phyloP scores from a whole-genome alignment of 37 sponge, comb jelly and placozoan genomes.

The Dysidea cf. avara region DNA sequence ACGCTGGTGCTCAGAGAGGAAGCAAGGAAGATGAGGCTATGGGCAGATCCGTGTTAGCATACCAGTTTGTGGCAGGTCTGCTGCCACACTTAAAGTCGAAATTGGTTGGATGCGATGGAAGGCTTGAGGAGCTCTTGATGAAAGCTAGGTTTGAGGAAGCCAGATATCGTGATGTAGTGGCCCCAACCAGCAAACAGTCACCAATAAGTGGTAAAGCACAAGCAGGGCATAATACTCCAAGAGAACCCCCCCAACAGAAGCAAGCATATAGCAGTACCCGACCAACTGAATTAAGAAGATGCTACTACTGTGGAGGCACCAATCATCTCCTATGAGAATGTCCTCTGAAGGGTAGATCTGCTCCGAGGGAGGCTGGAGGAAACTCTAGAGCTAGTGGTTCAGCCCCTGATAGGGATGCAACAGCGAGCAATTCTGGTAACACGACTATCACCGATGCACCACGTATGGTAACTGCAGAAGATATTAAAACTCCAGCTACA shows the following conservation, averaged over 20 bases:
- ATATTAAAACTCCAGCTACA: no score
- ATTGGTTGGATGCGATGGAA: slow-evolving; percentile 21
- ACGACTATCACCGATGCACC: no score
- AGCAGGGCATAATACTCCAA: background rate
- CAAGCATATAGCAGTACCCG: no score
- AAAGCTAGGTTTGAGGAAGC: slow-evolving; percentile 48
- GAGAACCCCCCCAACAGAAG: no score
- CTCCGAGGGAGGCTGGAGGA: slow-evolving; percentile 21
- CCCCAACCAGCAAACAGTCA: background rate
- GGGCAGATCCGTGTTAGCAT: slow-evolving; percentile 28
- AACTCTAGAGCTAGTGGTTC: no score
- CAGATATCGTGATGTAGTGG: slow-evolving; percentile 8
- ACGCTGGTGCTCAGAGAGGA: slow-evolving; percentile 2
- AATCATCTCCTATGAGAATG: slow-evolving; percentile 3
- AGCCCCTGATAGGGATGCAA: no score
- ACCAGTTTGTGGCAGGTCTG: slow-evolving; percentile 38
- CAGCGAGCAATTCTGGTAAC: no score
- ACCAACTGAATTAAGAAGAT: background rate
- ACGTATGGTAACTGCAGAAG: no score
- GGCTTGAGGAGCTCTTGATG: slow-evolving; percentile 17
- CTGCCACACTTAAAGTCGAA: slow-evolving; percentile 14
- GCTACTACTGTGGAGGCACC: background rate
- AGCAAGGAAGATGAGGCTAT: slow-evolving; percentile 25
- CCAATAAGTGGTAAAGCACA: background rate
- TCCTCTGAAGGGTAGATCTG: slow-evolving; percentile 7